Conservation (phyloP, 2,113 vertebrate species). For the Ifrita kowaldi region DNA sequence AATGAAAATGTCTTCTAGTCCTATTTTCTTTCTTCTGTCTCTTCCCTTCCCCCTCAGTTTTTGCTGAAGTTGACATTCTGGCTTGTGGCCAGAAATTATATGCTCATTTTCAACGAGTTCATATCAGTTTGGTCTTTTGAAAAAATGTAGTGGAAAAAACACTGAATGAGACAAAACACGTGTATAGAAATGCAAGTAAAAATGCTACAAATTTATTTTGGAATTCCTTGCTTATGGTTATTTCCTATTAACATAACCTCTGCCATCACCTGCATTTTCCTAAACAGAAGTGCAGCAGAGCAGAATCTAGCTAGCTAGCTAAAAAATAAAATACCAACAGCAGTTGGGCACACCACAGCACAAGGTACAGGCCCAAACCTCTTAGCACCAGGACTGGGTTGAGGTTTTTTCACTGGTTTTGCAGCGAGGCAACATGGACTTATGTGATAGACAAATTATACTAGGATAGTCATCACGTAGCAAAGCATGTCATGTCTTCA, state of each 20-base stretch:
- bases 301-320: neutral
- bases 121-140: neutral
- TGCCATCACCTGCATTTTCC: neutral
- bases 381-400: accelerated
- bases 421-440: neutral
- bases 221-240: neutral
- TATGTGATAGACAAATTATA: neutral
- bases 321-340: neutral
- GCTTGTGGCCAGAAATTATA: neutral
- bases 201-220: neutral
- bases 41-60: neutral
- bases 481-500: neutral
- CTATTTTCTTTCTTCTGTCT: neutral
- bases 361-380: neutral
- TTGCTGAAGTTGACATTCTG: neutral
- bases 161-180: neutral
- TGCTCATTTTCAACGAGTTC: neutral
- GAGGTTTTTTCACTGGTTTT: neutral
- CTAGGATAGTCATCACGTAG: neutral
- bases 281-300: neutral
- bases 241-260: neutral
- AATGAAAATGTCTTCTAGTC: neutral
- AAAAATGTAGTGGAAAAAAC: neutral
- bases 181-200: neutral
- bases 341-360: neutral